Evolutionary conservation across 2,888 invertebrate genomes (phyloP), one percentile per base, ranked within the genome.

Genomic region (Heliconius hortense): DNA sequence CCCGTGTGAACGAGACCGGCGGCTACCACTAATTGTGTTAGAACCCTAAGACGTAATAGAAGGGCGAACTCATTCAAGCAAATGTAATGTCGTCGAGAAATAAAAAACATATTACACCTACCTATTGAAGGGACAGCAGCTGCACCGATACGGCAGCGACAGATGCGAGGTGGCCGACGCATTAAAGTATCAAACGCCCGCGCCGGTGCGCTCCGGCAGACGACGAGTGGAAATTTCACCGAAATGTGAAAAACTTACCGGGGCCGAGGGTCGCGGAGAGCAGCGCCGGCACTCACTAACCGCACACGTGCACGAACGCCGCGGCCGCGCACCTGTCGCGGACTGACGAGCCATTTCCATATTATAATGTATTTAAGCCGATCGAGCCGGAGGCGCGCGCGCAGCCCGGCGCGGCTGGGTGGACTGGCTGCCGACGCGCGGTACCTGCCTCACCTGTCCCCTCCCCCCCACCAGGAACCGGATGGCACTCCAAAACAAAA

Each of bases 401-500:
- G 92, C 93, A 90, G 87, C 84, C 82, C 89, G 89, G 84, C 89
- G 88, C 90, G 87, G 85, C 84, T 90, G 87, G 87, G 87, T 87
- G 89, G 88, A 94, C 93, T 93, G 92, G 89, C 87, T 87, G 86
- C 85, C 87, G 86, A 84, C 86, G 90, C 89, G 87, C 91, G 88
- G 89, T 91, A 91, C 93, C 92, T 92, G 91, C 90, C 90, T 89
- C 92, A 90, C 93, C 92, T 92, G 91, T 90, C 91, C 92, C 92
- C 93, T 89, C 90, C 83, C 89, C 90, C 88, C 91, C 88, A 87
- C 90, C 89, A 93, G 92, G 93, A 94, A 93, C 93, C 93, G 93
- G 93, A 93, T 92, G 93, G 90, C 89, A 88, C 90, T 92, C 91
- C 94, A 93, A 93, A 94, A 94, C 93, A 94, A 92, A 93, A 93